Base-by-base conservation (phyloP, 2,888 invertebrate genomes). In the Trissoscelio sp. region DNA sequence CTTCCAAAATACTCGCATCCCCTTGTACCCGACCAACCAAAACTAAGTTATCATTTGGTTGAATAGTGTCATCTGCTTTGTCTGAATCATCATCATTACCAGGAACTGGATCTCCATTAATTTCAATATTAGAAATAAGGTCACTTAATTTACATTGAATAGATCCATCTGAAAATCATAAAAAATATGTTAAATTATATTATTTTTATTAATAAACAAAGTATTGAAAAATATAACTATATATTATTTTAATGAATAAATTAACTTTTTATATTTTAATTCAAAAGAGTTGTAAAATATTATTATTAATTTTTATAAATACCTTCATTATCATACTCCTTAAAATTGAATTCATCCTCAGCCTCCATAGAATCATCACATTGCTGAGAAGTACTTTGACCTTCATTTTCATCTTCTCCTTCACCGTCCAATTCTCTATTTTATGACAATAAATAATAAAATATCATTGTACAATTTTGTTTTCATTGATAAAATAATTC, bases 11-110 rank as follows among this genome's bases (percentile, higher is more conserved):
- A 88, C 97, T 96, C 11, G 96, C 95, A 92, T 97, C 97, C 85
- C 96, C 96, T 86, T 97, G 95, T 0, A 97, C 96, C 89, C 96
- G 96, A 0, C 97, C 98, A 0, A 97, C 95, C 11, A 97, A 92
- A 18, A 99, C 93, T 18, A 99, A 93, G 92, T 99, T 99, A 90
- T 99, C 99, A 79, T 94, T 94, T 0, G 96, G 94, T 91, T 97
- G 96, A 53, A 99, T 97, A 48, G 95, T 93, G 89, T 97, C 97
- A 91, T 99, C 97, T 86, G 98, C 98, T 86, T 96, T 96, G 87
- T 98, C 96, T 31, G 96, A 96, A 88, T 94, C 92, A 28, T 83
- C 85, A 2, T 88, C 90, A 1, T 83, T 12, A 82, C 60, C 89
- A 53, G 90, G 67, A 34, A 87, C 79, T 48, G 89, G 88, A 86